phyloP scores from a whole-genome alignment of 2,113 vertebrate genomes.

The Rhadina sibilatrix region DNA sequence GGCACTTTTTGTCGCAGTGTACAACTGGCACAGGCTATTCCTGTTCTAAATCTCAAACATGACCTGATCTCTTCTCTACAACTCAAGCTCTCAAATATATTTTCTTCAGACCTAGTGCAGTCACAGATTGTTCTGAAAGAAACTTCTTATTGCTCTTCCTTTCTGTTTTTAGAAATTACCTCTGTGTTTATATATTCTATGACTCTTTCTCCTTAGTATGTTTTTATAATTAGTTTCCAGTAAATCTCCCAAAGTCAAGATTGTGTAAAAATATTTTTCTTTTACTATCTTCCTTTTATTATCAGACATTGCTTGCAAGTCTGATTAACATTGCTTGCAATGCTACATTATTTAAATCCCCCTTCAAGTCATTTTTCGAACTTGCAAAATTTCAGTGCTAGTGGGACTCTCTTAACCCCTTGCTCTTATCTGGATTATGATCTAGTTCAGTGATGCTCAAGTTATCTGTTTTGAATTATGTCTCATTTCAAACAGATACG shows the following conservation, averaged over 20 bases:
- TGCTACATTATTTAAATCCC: background rate
- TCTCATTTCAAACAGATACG: background rate
- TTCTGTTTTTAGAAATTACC: background rate
- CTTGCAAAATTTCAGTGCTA: background rate
- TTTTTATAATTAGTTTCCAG: background rate
- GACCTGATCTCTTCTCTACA: background rate
- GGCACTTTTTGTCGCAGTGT: background rate
- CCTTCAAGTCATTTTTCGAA: background rate
- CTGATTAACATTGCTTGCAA: background rate
- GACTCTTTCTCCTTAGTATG: background rate
- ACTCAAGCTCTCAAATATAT: background rate
- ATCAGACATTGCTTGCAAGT: background rate
- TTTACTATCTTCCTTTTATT: background rate
- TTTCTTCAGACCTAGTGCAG: background rate
- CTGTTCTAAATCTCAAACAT: background rate
- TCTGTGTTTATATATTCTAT: background rate
- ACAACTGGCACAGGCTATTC: background rate
- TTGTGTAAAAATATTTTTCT: background rate
- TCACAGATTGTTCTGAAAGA: background rate
- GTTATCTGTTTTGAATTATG: background rate
- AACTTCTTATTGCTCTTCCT: background rate
- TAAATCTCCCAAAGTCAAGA: background rate
- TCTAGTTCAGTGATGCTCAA: background rate
- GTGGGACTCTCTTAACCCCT: background rate
- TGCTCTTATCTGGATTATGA: background rate